phyloP scores from a whole-genome alignment of 1,140 invertebrate genomes.

The Hirudo medicinalis region DNA sequence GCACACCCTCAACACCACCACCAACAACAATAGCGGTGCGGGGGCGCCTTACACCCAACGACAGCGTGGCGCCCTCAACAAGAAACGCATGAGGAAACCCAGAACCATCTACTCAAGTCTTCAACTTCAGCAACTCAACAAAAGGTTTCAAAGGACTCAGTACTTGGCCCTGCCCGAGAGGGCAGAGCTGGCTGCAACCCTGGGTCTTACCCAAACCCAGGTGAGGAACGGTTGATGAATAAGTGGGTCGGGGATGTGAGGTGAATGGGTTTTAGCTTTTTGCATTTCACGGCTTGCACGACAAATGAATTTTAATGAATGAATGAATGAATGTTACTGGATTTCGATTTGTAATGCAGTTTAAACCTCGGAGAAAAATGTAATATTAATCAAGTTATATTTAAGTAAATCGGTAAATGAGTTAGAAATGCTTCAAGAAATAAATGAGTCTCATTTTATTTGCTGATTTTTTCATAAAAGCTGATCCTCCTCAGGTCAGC shows the following conservation, averaged over 20 bases:
- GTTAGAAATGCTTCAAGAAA: too few species aligned
- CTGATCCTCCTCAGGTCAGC: too few species aligned
- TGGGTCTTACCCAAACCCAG: conserved; percentile 97
- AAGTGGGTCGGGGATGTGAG: neutral
- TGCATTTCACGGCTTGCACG: neutral
- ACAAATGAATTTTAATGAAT: neutral
- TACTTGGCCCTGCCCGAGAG: conserved; percentile 93
- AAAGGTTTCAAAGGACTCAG: conserved; percentile 86
- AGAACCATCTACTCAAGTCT: conserved; percentile 95
- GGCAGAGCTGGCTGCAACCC: conserved; percentile 81
- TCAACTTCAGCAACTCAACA: conserved; percentile 71
- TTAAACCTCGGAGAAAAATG: neutral
- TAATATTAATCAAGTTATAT: neutral
- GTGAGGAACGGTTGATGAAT: neutral
- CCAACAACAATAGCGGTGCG: neutral
- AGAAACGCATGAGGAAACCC: conserved; percentile 98
- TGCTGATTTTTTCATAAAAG: too few species aligned
- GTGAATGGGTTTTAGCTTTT: neutral
- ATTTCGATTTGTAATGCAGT: neutral
- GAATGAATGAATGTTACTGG: neutral
- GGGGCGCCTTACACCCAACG: neutral
- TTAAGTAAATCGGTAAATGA: neutral
- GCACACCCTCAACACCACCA: neutral
- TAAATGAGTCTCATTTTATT: too few species aligned
- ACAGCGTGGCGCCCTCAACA: conserved; percentile 34